Base-by-base conservation (phyloP, 2,113 vertebrate species). In the Callipepla californica region DNA sequence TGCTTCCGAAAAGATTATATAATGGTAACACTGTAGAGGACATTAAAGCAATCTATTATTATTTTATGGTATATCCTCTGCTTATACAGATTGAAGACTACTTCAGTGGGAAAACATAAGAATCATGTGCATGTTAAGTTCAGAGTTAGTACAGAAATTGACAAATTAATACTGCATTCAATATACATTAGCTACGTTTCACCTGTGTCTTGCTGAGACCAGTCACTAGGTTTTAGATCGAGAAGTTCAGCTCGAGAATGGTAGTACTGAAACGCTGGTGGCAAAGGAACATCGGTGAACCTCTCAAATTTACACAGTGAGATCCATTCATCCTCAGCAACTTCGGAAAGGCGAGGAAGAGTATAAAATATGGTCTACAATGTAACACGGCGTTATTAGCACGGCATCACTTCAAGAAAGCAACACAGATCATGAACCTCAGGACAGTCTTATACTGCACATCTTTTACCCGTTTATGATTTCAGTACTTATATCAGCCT, bases 261-360 rank as follows among this genome's bases (percentile, higher is more conserved):
- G 85, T 90, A 97, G 73, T 98, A 92, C n/a, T 96, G 98, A 53
- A 98, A 95, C 18, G 87, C 78, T 5, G 94, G 55, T 55, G 91
- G 95, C 68, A 95, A 87, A 50, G 96, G 94, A 78, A 99, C 89
- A 17, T 97, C 97, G 12, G 94, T 96, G 92, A 98, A 97, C 65
- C 94, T 98, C 89, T 97, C 95, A 85, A 99, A 99, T 94, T 99
- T 99, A 81, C 95, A 97, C 3, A 97, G 82, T 5, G 98, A 70
- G 40, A 99, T 98, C 99, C 99, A 99, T 66, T 99, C 99, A 62
- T 99, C 99, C 59, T 99, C 99, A 26, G 97, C 94, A 38, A 99
- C 89, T 47, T 98, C 98, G 3, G 99, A 98, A 76, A 99, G 98
- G 78, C 98, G 98, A 9, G 99, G 99, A 65, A 99, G 98, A 13